Evolutionary conservation across 2,797 vertebrate genomes (phyloP), one percentile per base, ranked within the genome.

Genomic region (Craterocephalus amniculus): DNA sequence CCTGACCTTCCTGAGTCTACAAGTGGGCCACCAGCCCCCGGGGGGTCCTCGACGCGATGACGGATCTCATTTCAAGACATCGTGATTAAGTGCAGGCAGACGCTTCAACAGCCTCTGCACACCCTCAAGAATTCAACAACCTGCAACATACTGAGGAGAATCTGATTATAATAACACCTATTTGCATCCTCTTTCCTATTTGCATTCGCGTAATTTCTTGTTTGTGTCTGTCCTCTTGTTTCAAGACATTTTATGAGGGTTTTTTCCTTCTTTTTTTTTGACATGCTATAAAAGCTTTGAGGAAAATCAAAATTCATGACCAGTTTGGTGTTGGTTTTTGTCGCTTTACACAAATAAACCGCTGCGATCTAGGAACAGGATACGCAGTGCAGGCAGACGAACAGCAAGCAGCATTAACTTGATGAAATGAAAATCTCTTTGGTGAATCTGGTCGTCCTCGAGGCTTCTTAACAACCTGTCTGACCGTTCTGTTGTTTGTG

Each of bases 1-100:
- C 81, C 87, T 83, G 91, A 92, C 93, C 91, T 94, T 91, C 86
- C 76, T 24, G 55, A 64, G 84, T 74, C 76, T 67, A 84, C 84
- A 70, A 92, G 91, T 86, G 87, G 74, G 78, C 81, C 70, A n/a
- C 67, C 73, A 38, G 84, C 83, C 79, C 83, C 72, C 18, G 63
- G 86, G 74, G 83, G 83, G 83, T 76, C 72, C 80, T 85, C 36
- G 18, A 45, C 2, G 56, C 70, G 6, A 63, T 83, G 16, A 11
- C 58, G 8, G 78, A 78, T 84, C 87, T 85, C 74, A 79, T 87
- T 80, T 86, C 69, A 64, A 88, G 84, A 83, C 76, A 58, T 69
- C 38, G 67, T 90, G 90, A 92, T 93, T 82, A 90, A 90, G 88
- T 81, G 76, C 72, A 71, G 79, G 79, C 81, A 56, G 87, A 83